phyloP scores from a whole-genome alignment of 2,113 vertebrate genomes.

The Rafetus swinhoei region DNA sequence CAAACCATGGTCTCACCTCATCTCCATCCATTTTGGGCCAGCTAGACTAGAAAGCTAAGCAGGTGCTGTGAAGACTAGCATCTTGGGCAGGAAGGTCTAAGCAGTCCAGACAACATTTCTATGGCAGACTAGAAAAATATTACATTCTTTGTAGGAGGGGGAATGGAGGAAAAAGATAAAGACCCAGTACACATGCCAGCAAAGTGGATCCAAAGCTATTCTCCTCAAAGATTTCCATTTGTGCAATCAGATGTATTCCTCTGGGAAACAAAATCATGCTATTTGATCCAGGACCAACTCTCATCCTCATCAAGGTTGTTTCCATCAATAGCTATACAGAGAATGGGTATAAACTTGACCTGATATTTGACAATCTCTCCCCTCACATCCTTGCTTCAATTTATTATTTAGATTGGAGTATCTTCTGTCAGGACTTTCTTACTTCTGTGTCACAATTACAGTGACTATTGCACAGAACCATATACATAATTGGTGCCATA shows the following conservation, averaged over 20 bases:
- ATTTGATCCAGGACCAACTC: not conserved
- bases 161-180: not conserved
- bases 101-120: not conserved
- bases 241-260: not conserved
- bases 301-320: not conserved
- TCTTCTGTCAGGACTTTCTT: not conserved
- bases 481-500: rapidly evolving
- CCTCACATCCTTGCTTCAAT: not conserved
- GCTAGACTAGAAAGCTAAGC: not conserved
- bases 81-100: not conserved
- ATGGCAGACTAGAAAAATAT: not conserved
- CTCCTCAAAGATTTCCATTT: not conserved
- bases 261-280: not conserved
- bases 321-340: not conserved
- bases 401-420: not conserved
- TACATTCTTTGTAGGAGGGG: not conserved
- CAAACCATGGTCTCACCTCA: not conserved
- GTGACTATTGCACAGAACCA: not conserved
- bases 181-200: not conserved
- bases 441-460: not conserved
- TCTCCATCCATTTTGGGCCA: not conserved
- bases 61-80: not conserved
- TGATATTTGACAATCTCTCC: not conserved
- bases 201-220: not conserved
- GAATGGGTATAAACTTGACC: not conserved